phyloP scores from a whole-genome alignment of 1,140 invertebrate genomes.

The Laupala kohalensis region DNA sequence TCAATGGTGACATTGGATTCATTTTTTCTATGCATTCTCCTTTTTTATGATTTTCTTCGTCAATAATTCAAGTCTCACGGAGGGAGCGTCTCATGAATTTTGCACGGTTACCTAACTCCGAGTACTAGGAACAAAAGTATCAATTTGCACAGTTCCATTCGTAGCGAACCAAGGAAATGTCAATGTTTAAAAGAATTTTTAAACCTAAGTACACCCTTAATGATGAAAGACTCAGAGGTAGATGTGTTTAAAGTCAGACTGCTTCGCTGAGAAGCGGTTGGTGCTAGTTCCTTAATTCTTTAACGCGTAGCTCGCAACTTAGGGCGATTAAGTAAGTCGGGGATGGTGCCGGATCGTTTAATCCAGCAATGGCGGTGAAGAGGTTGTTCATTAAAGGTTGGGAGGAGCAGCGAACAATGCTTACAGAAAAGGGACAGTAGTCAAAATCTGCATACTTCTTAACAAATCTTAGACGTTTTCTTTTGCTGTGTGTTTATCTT shows the following conservation, averaged over 20 bases:
- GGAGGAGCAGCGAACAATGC: neutral
- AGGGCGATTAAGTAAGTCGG: neutral
- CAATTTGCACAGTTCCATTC: neutral
- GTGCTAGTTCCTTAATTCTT: neutral
- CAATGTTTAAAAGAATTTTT: neutral
- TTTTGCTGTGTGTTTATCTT: too few relatives aligned
- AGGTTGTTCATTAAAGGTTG: neutral
- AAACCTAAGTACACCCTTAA: neutral
- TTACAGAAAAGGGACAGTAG: too few relatives aligned
- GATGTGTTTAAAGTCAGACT: neutral
- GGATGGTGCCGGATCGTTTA: neutral
- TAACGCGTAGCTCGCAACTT: neutral
- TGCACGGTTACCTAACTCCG: too few relatives aligned
- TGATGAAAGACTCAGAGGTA: neutral
- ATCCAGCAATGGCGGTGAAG: too few relatives aligned
- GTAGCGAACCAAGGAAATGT: neutral
- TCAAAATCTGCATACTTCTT: too few relatives aligned
- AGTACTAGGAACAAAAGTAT: neutral
- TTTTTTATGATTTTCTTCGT: too few relatives aligned
- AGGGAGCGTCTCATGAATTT: too few relatives aligned
- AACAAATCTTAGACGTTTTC: too few relatives aligned
- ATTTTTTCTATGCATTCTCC: too few relatives aligned
- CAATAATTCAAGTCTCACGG: too few relatives aligned
- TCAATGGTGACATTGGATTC: too few relatives aligned
- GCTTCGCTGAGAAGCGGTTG: neutral